phyloP scores from a whole-genome alignment of 1,140 invertebrate species.

The Rhyacophila brunnea region DNA sequence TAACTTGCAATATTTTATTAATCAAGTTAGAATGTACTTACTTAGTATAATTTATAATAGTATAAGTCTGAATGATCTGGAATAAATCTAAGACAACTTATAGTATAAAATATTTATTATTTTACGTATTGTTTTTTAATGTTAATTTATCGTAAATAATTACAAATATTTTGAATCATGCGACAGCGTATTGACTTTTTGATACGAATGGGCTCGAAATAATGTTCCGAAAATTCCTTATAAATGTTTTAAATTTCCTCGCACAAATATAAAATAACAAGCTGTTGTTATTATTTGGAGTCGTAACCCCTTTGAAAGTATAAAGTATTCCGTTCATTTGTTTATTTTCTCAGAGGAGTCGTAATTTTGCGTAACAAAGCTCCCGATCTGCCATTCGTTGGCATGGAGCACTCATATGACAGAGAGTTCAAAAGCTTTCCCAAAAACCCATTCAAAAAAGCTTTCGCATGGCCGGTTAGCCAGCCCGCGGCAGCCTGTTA shows the following conservation, averaged over 20 bases:
- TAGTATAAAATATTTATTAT: too few species aligned
- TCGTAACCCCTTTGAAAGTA: constrained; percentile 27
- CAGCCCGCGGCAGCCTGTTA: constrained; percentile 6
- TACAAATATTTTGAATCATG: too few species aligned
- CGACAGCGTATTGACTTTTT: too few species aligned
- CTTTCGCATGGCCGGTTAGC: constrained; percentile 15
- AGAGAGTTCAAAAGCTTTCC: constrained; percentile 32
- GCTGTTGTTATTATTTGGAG: constrained; percentile 27
- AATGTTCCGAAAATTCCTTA: constrained; percentile 7
- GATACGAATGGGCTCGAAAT: not conserved
- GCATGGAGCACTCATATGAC: constrained; percentile 14
- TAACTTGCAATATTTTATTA: too few species aligned
- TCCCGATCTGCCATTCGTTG: constrained; percentile 7
- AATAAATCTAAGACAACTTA: too few species aligned
- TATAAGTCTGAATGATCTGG: too few species aligned
- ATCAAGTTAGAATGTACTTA: too few species aligned
- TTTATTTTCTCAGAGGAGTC: constrained; percentile 36
- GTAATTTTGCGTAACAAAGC: constrained; percentile 36
- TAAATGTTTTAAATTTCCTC: constrained; percentile 31
- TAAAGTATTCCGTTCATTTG: constrained; percentile 33
- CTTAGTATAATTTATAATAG: too few species aligned
- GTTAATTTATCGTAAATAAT: too few species aligned
- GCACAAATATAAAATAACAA: constrained; percentile 36
- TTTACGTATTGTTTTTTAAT: too few species aligned
- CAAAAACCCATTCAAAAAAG: constrained; percentile 32